phyloP scores from a whole-genome alignment of 2,113 vertebrate species.

The Hippopotamus amphibius region DNA sequence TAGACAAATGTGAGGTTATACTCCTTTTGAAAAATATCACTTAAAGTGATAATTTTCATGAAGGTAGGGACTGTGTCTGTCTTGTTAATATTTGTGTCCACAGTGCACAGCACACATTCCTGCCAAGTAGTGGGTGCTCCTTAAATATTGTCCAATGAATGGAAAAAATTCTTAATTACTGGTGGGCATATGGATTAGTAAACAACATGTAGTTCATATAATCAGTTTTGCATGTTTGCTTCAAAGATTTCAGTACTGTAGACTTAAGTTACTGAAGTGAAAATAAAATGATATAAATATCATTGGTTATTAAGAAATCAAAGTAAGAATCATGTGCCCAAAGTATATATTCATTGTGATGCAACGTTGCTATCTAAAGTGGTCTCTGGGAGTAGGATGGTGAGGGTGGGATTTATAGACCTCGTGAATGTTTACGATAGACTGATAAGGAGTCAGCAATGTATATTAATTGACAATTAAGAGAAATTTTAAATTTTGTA shows the following conservation, averaged over 20 bases:
- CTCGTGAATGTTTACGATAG: neutral
- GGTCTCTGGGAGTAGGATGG: neutral
- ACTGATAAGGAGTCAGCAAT: neutral
- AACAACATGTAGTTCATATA: neutral
- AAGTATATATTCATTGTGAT: neutral
- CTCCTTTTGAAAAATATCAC: neutral
- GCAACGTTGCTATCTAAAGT: neutral
- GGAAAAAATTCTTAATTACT: slow-evolving; percentile 3
- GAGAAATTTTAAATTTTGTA: neutral
- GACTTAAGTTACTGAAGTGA: neutral
- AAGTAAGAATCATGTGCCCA: neutral
- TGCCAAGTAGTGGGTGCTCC: neutral
- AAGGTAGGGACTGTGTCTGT: neutral
- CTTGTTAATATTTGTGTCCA: neutral
- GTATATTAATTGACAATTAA: neutral
- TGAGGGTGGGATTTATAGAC: neutral
- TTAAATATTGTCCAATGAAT: slow-evolving; percentile 16
- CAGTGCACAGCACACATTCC: neutral
- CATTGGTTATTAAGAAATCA: neutral
- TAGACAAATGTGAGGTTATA: neutral
- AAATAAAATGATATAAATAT: neutral
- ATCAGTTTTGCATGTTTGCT: slow-evolving; percentile 1
- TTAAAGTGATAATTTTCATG: slow-evolving; percentile 23
- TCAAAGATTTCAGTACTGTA: slow-evolving; percentile 11
- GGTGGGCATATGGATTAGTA: neutral